Evolutionary conservation across 2,888 invertebrate species (phyloP).

Genomic region (Phragmatobia fuliginosa): DNA sequence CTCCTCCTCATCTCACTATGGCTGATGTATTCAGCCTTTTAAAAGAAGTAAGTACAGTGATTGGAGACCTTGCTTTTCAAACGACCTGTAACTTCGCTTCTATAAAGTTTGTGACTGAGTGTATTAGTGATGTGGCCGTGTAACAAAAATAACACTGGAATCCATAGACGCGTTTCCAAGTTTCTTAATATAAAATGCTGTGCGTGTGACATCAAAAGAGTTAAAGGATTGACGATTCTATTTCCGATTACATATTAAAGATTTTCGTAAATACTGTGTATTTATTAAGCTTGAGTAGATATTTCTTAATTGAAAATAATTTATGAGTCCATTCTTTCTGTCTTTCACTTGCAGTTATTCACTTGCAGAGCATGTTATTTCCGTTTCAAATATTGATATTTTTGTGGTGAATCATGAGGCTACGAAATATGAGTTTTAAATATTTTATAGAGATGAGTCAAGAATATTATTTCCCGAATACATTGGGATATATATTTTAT

Average conservation of each 20-base stretch:
- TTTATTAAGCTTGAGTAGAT: neutral
- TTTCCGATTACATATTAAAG: slow-evolving; percentile 15
- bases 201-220: slow-evolving; percentile 21
- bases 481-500: neutral
- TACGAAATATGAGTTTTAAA: neutral
- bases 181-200: slow-evolving; percentile 30
- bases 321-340: neutral
- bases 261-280: slow-evolving; percentile 11
- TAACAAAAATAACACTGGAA: slow-evolving; percentile 50
- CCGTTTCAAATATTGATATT: neutral
- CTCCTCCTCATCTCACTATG: slow-evolving; percentile 88
- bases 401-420: slow-evolving; percentile 5
- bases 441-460: slow-evolving; percentile 5
- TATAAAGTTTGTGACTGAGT: slow-evolving; percentile 41
- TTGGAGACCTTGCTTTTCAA: slow-evolving; percentile 24
- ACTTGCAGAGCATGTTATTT: neutral
- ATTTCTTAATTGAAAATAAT: neutral
- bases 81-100: slow-evolving; percentile 15
- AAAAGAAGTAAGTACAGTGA: slow-evolving; percentile 64
- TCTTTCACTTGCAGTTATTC: neutral
- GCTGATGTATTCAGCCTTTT: slow-evolving; percentile 88
- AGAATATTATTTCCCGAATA: neutral
- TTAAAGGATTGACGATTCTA: slow-evolving; percentile 17
- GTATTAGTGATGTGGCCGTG: slow-evolving; percentile 36
- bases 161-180: slow-evolving; percentile 27